Percentiles rank a stretch among this genome's conserved stretches.
Evolutionary conservation across 2,797 vertebrate species (phyloP).

Genomic region (Lindbergichthys nudifrons): DNA sequence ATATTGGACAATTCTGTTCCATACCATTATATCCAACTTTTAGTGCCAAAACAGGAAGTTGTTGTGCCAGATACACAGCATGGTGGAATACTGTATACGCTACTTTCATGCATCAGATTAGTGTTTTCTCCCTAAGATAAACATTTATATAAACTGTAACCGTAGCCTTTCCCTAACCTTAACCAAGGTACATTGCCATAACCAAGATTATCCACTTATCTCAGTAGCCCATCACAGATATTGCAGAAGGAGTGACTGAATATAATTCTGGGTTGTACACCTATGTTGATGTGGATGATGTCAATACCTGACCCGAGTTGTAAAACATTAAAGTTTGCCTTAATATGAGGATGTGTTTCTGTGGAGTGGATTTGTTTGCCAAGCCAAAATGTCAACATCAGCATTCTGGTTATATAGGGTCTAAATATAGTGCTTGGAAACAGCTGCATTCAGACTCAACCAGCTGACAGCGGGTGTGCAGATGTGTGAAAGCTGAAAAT

Average conservation of each 20-base stretch:
- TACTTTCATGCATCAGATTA: background rate
- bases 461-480: slow-evolving; percentile 5
- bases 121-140: background rate
- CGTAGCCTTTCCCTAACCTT: background rate
- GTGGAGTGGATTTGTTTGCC: background rate
- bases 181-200: background rate
- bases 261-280: background rate
- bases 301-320: background rate
- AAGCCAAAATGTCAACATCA: slow-evolving; percentile 12
- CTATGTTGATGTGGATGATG: background rate
- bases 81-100: background rate
- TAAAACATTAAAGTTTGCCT: background rate
- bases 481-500: slow-evolving; percentile 2
- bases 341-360: background rate
- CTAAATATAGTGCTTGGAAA: slow-evolving; percentile 12
- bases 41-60: background rate
- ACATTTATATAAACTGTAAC: background rate
- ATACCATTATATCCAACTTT: too few species aligned
- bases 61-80: background rate
- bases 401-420: slow-evolving; percentile 3
- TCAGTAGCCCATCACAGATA: background rate
- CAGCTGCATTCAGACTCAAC: slow-evolving; percentile 12
- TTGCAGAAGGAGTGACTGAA: background rate
- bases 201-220: background rate
- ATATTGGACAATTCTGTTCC: too few species aligned